Evolutionary conservation across 2,888 invertebrate genomes (phyloP), one percentile per base, ranked within the genome.

Genomic region (Eupithecia insigniata): DNA sequence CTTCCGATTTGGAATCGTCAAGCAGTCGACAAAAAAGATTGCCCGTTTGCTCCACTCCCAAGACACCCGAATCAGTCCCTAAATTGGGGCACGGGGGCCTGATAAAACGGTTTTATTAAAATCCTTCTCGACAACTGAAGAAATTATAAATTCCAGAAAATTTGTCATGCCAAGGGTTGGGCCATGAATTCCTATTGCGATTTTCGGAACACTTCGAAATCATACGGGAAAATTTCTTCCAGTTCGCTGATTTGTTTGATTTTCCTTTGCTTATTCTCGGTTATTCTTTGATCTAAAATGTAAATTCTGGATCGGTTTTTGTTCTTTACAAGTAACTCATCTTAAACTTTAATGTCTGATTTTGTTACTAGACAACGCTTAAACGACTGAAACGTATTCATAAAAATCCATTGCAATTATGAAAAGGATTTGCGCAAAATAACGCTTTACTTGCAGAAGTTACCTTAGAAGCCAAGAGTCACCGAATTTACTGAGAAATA

Each of bases 131-230:
- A 73, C 70, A 71, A 75, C 76, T 74, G 77, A 75, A 76, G 78
- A 76, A 78, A 78, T 81, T 76, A 80, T 78, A 77, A 79, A 78
- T 79, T 78, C 77, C 76, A 30, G 78, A 78, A 81, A 83, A 81
- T 83, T 84, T 84, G 83, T 83, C 82, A 84, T 84, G 81, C 82
- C 76, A 81, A 78, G 79, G 79, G 78, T 82, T 78, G 78, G 80
- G 77, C 80, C 80, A 80, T 78, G 81, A 83, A 84, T 82, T 82
- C 81, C 81, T 84, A 84, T 82, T 79, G 80, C 80, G 79, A 82
- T 81, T 81, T 76, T 81, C 80, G 76, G 77, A 76, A 73, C 76
- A 73, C 75, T 78, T 46, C 60, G 55, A 69, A 74, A 16, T 80
- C 36, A 79, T 69, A 83, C 79, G 79, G 71, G 55, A 32, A 39